These are phyloP conservation scores for Apostichopus japonicus DNA, from an alignment of 35 echinoderm and acorn worm genomes.

Conservation along the genomic window DNA sequence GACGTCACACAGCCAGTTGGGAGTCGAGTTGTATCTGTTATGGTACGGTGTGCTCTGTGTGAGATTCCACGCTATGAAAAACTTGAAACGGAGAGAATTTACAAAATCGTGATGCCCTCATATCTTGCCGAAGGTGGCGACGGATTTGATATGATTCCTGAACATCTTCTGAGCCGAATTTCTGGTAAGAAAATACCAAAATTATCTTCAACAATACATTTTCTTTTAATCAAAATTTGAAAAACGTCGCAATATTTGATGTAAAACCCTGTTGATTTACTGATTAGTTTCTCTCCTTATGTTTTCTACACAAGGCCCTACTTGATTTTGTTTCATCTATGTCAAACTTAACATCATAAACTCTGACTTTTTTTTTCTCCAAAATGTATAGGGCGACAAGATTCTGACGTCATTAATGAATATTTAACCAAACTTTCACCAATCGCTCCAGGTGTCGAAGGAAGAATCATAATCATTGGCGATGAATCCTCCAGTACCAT, in stretches of 20 bases:
- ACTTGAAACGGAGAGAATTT: background rate
- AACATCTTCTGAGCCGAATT: background rate
- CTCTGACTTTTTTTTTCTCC: background rate
- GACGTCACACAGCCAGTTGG: background rate
- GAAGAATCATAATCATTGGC: conserved; percentile 11
- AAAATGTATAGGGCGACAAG: background rate
- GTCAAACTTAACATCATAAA: no score
- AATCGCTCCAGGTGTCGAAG: background rate
- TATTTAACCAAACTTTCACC: conserved; percentile 21
- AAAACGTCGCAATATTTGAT: no score
- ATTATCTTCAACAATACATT: no score
- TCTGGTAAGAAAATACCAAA: background rate
- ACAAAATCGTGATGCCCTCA: background rate
- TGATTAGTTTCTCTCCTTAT: no score
- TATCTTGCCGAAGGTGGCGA: conserved; percentile 1
- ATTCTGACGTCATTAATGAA: background rate
- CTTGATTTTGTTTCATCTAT: no score
- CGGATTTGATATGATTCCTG: conserved; percentile 9
- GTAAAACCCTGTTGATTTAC: no score
- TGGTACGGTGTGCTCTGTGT: background rate
- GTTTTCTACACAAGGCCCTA: no score
- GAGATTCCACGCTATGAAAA: background rate
- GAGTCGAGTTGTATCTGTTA: background rate
- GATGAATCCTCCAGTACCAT: background rate
- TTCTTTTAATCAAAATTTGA: no score